Evolutionary conservation across 1,140 invertebrate species (phyloP).

Genomic region (Orius laevigatus): DNA sequence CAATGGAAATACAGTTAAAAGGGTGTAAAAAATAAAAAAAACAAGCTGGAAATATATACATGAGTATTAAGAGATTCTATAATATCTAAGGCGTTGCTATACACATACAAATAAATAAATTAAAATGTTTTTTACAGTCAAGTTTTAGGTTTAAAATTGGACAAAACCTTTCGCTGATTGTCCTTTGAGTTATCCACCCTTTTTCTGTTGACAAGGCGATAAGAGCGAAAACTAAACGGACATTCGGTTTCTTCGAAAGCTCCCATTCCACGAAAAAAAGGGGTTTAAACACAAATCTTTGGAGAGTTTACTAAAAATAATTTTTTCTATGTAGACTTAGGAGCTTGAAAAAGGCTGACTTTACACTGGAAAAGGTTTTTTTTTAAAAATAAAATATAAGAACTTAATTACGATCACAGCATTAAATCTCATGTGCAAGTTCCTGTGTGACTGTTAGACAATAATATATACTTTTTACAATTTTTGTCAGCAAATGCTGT

Average conservation of each 20-base stretch:
- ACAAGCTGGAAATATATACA: background rate
- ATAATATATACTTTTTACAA: background rate
- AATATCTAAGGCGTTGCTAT: constrained; percentile 7
- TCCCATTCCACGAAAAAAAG: no score
- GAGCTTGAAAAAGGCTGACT: constrained; percentile 1
- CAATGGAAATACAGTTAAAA: constrained; percentile 7
- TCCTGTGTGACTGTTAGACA: background rate
- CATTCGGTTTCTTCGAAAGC: no score
- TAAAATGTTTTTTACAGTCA: background rate
- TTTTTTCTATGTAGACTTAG: constrained; percentile 7
- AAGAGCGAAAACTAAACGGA: no score
- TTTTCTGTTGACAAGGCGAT: background rate
- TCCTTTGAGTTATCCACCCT: background rate
- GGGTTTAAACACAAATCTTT: no score
- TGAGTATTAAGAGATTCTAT: background rate
- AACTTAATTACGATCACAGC: constrained; percentile 7
- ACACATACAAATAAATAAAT: background rate
- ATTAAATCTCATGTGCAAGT: background rate
- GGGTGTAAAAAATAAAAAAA: constrained; percentile 7
- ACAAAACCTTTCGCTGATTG: background rate
- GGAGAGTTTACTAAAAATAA: background rate
- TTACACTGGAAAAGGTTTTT: constrained; percentile 2
- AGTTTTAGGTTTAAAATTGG: background rate
- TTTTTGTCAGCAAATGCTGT: background rate
- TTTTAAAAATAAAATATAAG: constrained; percentile 2